phyloP scores from a whole-genome alignment of 2,888 invertebrate genomes.

The Andrena minutula region DNA sequence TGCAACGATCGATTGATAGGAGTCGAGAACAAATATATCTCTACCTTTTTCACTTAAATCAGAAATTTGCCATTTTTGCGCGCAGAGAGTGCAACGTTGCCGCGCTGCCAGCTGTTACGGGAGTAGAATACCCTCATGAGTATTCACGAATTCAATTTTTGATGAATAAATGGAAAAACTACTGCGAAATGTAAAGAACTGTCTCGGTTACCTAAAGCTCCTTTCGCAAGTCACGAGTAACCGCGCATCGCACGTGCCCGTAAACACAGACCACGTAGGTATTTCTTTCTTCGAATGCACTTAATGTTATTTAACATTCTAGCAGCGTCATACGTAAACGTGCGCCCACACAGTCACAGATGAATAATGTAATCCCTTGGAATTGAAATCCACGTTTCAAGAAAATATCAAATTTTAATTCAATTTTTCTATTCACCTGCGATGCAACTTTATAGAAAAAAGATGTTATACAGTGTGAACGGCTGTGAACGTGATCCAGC shows the following conservation, averaged over 20 bases:
- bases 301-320: constrained; percentile 45
- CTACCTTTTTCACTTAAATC: too few relatives aligned
- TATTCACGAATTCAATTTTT: not conserved
- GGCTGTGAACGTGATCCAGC: too few relatives aligned
- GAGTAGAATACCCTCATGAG: not conserved
- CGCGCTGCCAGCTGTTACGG: too few relatives aligned
- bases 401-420: not conserved
- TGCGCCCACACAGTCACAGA: not conserved
- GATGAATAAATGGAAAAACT: not conserved
- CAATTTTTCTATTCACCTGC: not conserved
- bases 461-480: too few relatives aligned
- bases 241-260: not conserved
- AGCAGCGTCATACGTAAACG: constrained; percentile 22
- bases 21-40: too few relatives aligned
- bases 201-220: not conserved
- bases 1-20: not conserved
- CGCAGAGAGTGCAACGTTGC: too few relatives aligned
- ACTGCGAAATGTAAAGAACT: not conserved
- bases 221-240: constrained; percentile 4
- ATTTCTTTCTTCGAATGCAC: constrained; percentile 21
- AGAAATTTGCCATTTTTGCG: too few relatives aligned
- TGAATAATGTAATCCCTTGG: constrained; percentile 1
- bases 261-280: constrained; percentile 27
- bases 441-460: not conserved
- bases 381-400: not conserved